Base-by-base conservation (phyloP, 2,888 invertebrate species). In the Pemphredon lugubris region DNA sequence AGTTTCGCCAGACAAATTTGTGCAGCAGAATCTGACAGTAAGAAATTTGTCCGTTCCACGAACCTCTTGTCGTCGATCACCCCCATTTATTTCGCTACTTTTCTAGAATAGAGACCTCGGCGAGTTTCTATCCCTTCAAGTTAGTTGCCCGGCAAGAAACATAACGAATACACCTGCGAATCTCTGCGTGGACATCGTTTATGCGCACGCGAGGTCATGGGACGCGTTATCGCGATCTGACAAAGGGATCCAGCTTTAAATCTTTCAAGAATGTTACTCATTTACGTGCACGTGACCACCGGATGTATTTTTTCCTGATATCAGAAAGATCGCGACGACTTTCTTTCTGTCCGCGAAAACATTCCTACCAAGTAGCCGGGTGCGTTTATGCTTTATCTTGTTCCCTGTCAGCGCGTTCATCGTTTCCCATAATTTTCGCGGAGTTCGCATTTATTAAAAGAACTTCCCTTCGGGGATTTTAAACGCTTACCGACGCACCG, bases 251-350 rank as follows among this genome's bases (percentile, higher is more conserved):
- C 45, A 26, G 42, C 23, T 9, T 65, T 57, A 60, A 65, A 61
- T 70, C 66, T 79, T 64, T 50, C 42, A 32, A 21, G 57, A 50
- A 70, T 30, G 40, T 57, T n/a, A 42, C 44, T 63, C 57, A 47
- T 77, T 70, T 77, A 21, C 39, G 47, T 42, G 48, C 40, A 70
- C 70, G 70, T 77, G 76, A 73, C 68, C 47, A 39, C 50, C 53
- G 45, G 20, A 16, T 4, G 42, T 21, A 26, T 53, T 50, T 50
- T 61, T 67, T 58, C 45, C 16, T 50, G 48, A 64, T 60, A 70
- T 48, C 66, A 48, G 30, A 42, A 13, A 45, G 53, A 73, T 51
- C 55, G 44, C 26, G 45, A 48, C 47, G 18, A 37, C 23, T 51
- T 34, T 42, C 30, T 44, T 45, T 4, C 48, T 11, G 21, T 20